Base-by-base conservation (phyloP, 2,797 vertebrate genomes). In the Ctenochaetus hawaiiensis region DNA sequence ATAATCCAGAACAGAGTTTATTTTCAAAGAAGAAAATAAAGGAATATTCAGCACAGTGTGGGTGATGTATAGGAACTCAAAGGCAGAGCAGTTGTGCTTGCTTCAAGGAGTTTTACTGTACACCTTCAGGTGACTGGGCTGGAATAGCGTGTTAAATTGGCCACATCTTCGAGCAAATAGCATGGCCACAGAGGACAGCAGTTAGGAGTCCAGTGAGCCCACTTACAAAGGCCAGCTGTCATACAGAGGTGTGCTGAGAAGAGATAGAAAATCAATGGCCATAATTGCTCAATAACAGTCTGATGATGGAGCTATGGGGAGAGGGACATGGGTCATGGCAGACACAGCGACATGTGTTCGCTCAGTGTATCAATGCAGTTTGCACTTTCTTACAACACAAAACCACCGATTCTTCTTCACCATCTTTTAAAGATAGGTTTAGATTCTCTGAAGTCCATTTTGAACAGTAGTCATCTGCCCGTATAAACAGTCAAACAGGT, bases 251-350 rank as follows among this genome's bases (percentile, higher is more conserved):
- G 78, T 68, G 66, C 83, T 37, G 84, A 81, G 85, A 73, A 70
- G 56, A 74, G 82, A 86, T 67, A 87, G 75, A 79, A 92, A 91
- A 93, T 94, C 93, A 86, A 94, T 92, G 81, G 57, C 73, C 82
- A 86, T 94, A 91, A 92, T 89, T 92, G 91, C 86, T 90, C 86
- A 87, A 85, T 91, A 92, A 89, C 87, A 73, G 77, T 59, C 65
- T 2, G 56, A 62, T 8, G 49, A 82, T 79, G 48, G 80, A 82
- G 75, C 76, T 65, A 62, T 34, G 61, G 56, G 67, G 75, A 72
- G 57, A 71, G 47, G 37, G 67, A 60, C 82, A 59, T 1, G 23
- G 76, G 79, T 86, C 74, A 85, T 74, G 16, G 72, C 62, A 54
- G 67, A 78, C 63, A 53, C 39, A 5, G 26, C 23, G 59, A 51